A percentile compares a stretch with the other conserved stretches of the same genome.
These are phyloP conservation scores for Cathartes aura DNA, from an alignment of 2,113 vertebrate species.

Conservation along the genomic window DNA sequence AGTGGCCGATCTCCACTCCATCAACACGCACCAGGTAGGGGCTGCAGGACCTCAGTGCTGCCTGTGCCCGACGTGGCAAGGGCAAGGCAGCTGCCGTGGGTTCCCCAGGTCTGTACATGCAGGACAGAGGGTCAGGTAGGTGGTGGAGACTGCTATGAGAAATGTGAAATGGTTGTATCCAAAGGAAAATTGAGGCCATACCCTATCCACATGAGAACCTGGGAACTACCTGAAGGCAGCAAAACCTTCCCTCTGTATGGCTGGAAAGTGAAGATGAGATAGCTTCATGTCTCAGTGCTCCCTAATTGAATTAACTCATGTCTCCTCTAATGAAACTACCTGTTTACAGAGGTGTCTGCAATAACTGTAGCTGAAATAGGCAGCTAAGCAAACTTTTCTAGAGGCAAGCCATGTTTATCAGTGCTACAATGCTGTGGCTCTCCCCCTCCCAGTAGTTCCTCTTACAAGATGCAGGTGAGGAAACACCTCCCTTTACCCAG, in stretches of 20 bases:
- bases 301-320: not conserved
- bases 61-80: rapidly evolving
- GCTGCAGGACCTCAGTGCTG: not conserved
- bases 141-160: not conserved
- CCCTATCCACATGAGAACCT: not conserved
- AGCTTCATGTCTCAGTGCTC: not conserved
- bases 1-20: slow-evolving; percentile 90
- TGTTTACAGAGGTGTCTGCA: not conserved
- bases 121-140: not conserved
- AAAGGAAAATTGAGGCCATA: not conserved
- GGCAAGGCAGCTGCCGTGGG: not conserved
- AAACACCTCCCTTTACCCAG: not conserved
- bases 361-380: not conserved
- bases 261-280: not conserved
- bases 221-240: not conserved
- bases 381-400: not conserved
- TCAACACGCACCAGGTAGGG: slow-evolving; percentile 95
- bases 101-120: not conserved
- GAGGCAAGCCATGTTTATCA: not conserved
- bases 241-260: not conserved
- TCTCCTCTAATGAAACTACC: not conserved
- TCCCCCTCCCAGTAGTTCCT: not conserved
- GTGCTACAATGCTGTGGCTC: not conserved
- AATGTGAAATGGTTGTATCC: not conserved
- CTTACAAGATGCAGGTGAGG: not conserved